phyloP scores from a whole-genome alignment of 2,888 invertebrate genomes.

The Himalopsyche japonica region DNA sequence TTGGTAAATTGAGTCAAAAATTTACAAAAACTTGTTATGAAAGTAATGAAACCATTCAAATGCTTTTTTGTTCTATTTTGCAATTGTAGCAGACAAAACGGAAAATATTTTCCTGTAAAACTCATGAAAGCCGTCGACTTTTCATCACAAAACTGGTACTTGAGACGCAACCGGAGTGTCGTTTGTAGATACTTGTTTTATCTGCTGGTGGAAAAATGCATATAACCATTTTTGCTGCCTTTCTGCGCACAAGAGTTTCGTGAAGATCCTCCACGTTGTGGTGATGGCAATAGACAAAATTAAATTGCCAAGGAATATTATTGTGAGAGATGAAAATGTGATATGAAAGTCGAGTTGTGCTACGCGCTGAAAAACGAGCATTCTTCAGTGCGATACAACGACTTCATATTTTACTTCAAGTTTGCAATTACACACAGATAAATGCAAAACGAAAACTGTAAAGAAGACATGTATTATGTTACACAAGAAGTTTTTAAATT shows the following conservation, averaged over 20 bases:
- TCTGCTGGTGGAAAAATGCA: neutral
- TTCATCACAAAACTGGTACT: slow-evolving; percentile 3
- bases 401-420: neutral
- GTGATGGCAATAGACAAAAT: neutral
- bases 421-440: neutral
- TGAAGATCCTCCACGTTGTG: neutral
- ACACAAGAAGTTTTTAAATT: neutral
- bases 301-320: neutral
- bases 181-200: neutral
- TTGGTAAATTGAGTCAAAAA: no score
- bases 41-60: neutral
- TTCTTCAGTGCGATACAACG: neutral
- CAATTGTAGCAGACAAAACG: neutral
- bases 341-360: neutral
- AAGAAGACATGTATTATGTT: neutral
- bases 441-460: neutral
- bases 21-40: neutral
- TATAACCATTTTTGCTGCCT: neutral
- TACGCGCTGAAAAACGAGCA: neutral
- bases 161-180: slow-evolving; percentile 17
- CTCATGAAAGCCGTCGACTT: neutral
- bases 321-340: neutral
- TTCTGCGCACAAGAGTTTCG: neutral
- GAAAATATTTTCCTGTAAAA: neutral
- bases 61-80: neutral